Base-by-base conservation (phyloP, 1,140 invertebrate species). In the Tetranychus cinnabarinus region DNA sequence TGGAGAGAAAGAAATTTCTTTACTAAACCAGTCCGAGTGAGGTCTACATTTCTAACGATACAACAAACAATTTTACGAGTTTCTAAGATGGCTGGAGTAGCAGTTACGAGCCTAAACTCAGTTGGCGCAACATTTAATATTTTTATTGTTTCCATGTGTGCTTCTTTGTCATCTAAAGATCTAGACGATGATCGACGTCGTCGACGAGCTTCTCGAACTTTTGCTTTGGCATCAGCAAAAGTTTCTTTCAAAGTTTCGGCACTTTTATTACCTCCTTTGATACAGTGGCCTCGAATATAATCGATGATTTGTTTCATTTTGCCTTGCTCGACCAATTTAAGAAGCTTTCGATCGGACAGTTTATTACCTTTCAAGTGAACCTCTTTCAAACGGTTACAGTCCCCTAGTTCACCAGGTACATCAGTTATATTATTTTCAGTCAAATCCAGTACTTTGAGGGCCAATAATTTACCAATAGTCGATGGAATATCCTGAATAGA, bases 1-100 rank as follows among this genome's bases (percentile, higher is more conserved):
- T 88, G 85, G 66, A 85, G 68, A 66, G 82, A 78, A 63, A 88
- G 83, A 66, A 88, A 87, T 69, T 81, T 81, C 67, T 84, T 86
- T 63, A 86, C 82, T 55, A 69, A 68, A 42, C 68, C 76, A 0
- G 74, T 72, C 46, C 80, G 77, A 47, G 75, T 79, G 61, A 88
- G 81, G 55, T 74, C 72, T 4, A 87, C 66, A 65, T 81, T 77
- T 61, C 73, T 75, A 1, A 88, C 72, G 42, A 86, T 76, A 69
- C 84, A 87, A 65, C 80, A 81, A 7, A 84, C 72, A 60, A 88
- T 82, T 66, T 80, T 70, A 46, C 56, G 46, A 47, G 37, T 50
- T 47, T 60, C 35, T 15, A 64, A 39, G 50, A 64, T 58, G 3
- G n/a, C 13, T 39, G 57, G 35, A 2, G 61, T 56, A 8, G 59